phyloP scores from a whole-genome alignment of 2,888 invertebrate species.

The Bhutanitis thaidina region DNA sequence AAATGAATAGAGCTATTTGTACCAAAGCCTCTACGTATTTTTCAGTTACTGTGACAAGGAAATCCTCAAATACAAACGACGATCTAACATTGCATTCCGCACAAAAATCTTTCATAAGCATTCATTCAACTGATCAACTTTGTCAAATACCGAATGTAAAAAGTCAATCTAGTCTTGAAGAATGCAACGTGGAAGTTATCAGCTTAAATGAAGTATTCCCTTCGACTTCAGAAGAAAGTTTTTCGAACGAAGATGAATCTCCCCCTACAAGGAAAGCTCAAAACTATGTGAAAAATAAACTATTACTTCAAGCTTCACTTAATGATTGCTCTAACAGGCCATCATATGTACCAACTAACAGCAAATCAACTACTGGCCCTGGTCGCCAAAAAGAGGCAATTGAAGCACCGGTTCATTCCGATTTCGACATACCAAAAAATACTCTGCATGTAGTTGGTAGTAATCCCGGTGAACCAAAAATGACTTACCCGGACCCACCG shows the following conservation, averaged over 20 bases:
- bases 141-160: slow-evolving; percentile 56
- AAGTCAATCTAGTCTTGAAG: slow-evolving; percentile 48
- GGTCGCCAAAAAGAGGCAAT: slow-evolving; percentile 46
- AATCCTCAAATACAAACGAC: slow-evolving; percentile 42
- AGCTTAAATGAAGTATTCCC: slow-evolving; percentile 71
- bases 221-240: slow-evolving; percentile 71
- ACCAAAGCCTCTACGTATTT: slow-evolving; percentile 16
- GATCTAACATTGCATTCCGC: slow-evolving; percentile 45
- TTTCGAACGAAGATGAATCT: slow-evolving; percentile 62
- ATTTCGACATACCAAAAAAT: slow-evolving; percentile 66
- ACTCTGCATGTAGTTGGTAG: slow-evolving; percentile 71
- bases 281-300: slow-evolving; percentile 44
- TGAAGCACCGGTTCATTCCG: slow-evolving; percentile 58
- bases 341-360: slow-evolving; percentile 60
- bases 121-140: slow-evolving; percentile 71
- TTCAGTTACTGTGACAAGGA: slow-evolving; percentile 69
- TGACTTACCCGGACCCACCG: slow-evolving; percentile 65
- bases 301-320: slow-evolving; percentile 34
- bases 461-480: slow-evolving; percentile 72
- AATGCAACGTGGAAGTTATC: slow-evolving; percentile 68
- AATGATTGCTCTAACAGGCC: slow-evolving; percentile 44
- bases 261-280: slow-evolving; percentile 45
- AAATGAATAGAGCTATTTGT: too few relatives aligned
- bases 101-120: slow-evolving; percentile 72
- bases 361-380: slow-evolving; percentile 63